Conservation (phyloP, 2,797 vertebrate species). For the Taeniopygia guttata region DNA sequence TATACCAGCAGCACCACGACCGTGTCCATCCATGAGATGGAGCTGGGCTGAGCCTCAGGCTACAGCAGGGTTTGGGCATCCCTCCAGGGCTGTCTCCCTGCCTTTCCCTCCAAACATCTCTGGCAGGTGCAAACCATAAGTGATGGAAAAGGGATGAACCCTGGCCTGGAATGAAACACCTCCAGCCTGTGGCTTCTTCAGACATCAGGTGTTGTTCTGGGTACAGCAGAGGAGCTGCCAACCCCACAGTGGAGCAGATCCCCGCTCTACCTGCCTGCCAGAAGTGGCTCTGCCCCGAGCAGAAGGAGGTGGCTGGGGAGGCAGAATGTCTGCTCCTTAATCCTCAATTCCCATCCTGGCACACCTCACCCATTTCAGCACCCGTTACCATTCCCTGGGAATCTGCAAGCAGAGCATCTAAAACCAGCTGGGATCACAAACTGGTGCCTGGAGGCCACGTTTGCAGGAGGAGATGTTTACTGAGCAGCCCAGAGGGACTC, state of each 20-base stretch:
- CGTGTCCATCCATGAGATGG: fast-evolving
- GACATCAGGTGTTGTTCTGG: neutral
- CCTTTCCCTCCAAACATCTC: neutral
- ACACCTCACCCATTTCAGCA: neutral
- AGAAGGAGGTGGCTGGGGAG: neutral
- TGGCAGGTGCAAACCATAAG: neutral
- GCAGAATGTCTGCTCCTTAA: neutral
- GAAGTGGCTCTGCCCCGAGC: fast-evolving
- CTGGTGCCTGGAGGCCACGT: neutral
- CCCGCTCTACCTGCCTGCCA: neutral
- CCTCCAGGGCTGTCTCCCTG: neutral
- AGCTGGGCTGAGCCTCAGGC: fast-evolving
- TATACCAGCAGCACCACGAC: fast-evolving
- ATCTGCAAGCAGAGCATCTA: neutral
- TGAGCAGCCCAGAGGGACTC: neutral
- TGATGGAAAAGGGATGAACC: neutral
- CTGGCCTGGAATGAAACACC: neutral
- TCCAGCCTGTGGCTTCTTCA: neutral
- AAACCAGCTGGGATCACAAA: neutral
- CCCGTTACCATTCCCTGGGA: neutral
- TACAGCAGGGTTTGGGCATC: neutral
- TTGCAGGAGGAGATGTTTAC: neutral
- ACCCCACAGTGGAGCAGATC: fast-evolving
- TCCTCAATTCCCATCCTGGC: neutral
- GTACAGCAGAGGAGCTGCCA: neutral